phyloP scores from a whole-genome alignment of 2,797 vertebrate species.

The Eidolon dupreanum region DNA sequence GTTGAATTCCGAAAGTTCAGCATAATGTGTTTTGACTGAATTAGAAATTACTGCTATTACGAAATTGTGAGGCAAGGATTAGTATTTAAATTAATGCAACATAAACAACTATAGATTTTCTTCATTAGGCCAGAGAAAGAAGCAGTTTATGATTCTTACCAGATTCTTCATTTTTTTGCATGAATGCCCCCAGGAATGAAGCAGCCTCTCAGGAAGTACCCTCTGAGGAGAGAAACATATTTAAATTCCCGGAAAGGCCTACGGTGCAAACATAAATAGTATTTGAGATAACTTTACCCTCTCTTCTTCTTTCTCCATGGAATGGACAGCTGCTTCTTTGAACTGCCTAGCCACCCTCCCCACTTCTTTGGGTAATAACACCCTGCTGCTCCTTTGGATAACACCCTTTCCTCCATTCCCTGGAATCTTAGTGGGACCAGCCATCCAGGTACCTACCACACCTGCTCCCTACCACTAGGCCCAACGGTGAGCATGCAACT shows the following conservation, averaged over 20 bases:
- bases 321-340: not conserved
- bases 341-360: not conserved
- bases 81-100: conserved; percentile 53
- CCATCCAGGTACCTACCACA: not conserved
- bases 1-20: not conserved
- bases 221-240: not conserved
- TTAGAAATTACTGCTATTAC: conserved; percentile 29
- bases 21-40: conserved; percentile 25
- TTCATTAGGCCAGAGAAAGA: conserved; percentile 9
- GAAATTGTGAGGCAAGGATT: conserved; percentile 37
- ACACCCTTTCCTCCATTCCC: not conserved
- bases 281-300: not conserved
- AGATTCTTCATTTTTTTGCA: conserved; percentile 24
- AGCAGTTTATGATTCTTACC: not conserved
- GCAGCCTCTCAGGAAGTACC: not conserved
- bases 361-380: not conserved
- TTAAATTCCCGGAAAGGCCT: conserved; percentile 40
- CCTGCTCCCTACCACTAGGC: not conserved
- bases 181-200: not conserved
- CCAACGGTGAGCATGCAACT: not conserved
- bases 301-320: not conserved
- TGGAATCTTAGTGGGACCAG: not conserved
- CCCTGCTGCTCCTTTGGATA: not conserved
- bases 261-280: not conserved
- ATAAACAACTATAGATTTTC: not conserved